Evolutionary conservation across 2,113 vertebrate genomes (phyloP).

Genomic region (Callithrix jacchus): DNA sequence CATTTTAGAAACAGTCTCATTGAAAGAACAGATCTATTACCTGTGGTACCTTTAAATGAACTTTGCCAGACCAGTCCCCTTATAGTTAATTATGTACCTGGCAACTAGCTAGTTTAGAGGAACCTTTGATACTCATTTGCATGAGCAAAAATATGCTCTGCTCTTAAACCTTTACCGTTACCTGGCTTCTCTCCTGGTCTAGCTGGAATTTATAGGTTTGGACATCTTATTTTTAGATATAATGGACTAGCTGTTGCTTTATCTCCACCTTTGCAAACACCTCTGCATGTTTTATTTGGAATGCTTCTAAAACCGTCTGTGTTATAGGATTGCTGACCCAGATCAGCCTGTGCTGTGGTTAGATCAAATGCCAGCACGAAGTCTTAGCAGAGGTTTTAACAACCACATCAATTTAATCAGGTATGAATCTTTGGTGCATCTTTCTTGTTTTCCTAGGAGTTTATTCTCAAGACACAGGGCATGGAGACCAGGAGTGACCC

Average conservation of each 20-base stretch:
- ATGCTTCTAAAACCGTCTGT: constrained; percentile 35
- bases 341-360: constrained; percentile 98
- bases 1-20: not conserved
- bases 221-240: not conserved
- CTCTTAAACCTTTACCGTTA: not conserved
- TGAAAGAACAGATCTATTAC: not conserved
- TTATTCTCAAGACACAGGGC: not conserved
- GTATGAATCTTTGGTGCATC: constrained; percentile 75
- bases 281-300: not conserved
- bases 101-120: not conserved
- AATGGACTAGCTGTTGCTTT: not conserved
- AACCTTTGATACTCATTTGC: not conserved
- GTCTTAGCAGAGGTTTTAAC: constrained; percentile 97
- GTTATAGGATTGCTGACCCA: constrained; percentile 93
- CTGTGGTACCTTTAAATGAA: not conserved
- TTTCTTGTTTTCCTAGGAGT: not conserved
- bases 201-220: too few species aligned
- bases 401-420: constrained; percentile 99
- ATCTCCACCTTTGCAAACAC: not conserved
- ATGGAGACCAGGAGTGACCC: not conserved
- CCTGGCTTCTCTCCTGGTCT: not conserved
- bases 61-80: not conserved
- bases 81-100: not conserved
- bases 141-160: not conserved
- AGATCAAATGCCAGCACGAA: constrained; percentile 97